Percentiles rank a stretch among this genome's conserved stretches.
These are phyloP conservation scores for Plagiodera versicolora DNA, from an alignment of 2,888 invertebrate species.

Conservation along the genomic window DNA sequence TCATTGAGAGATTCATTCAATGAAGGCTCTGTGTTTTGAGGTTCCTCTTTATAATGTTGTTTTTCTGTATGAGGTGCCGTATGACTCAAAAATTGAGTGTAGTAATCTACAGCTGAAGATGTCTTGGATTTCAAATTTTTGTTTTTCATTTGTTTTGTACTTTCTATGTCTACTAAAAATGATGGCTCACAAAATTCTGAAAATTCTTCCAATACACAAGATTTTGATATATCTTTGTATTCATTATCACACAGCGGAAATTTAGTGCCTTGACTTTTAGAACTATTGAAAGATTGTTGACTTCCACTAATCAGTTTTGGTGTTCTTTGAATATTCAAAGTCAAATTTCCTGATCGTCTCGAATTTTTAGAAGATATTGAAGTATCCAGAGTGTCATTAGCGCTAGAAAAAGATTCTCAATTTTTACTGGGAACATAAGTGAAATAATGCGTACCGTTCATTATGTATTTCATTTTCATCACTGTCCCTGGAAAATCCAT, in stretches of 20 bases:
- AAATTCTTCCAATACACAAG: not conserved
- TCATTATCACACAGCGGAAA: conserved; percentile 17
- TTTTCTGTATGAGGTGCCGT: conserved; percentile 4
- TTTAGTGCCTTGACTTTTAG: conserved; percentile 1
- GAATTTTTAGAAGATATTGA: conserved; percentile 16
- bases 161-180: conserved; percentile 3
- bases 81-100: conserved; percentile 12
- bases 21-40: not conserved
- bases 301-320: not conserved
- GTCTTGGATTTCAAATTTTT: conserved; percentile 3
- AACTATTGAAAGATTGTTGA: not conserved
- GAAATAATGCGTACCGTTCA: conserved; percentile 15
- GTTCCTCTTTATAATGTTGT: not conserved
- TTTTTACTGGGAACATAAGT: not conserved
- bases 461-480: conserved; percentile 3
- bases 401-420: not conserved
- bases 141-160: conserved; percentile 1
- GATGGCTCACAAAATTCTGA: conserved; percentile 12
- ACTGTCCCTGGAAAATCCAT: conserved; percentile 3
- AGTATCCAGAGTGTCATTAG: conserved; percentile 16
- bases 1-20: not conserved
- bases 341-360: conserved; percentile 6
- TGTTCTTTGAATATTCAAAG: conserved; percentile 15
- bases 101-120: conserved; percentile 12
- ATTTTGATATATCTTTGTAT: conserved; percentile 1